Conservation (phyloP, 1,140 invertebrate species). For the Argopecten irradians region DNA sequence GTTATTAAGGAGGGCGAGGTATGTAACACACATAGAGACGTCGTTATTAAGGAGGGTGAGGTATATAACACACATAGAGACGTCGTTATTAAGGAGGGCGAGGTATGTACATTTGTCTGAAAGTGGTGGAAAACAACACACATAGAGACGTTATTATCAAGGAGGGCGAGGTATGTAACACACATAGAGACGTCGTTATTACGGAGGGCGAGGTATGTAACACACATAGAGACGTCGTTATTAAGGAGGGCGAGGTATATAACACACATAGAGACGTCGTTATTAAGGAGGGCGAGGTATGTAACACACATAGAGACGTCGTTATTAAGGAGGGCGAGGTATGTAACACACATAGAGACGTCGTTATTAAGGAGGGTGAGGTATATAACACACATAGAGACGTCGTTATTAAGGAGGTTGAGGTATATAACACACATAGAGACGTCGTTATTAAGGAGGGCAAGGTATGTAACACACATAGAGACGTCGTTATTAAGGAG, state of each 20-base stretch:
- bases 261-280: too few species aligned
- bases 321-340: neutral
- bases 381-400: neutral
- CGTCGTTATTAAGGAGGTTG: neutral
- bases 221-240: too few species aligned
- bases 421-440: neutral
- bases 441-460: neutral
- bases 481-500: neutral
- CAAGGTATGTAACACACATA: neutral
- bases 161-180: neutral
- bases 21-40: too few species aligned
- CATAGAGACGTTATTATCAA: neutral
- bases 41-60: neutral
- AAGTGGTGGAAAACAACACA: neutral
- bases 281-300: neutral
- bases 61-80: too few species aligned
- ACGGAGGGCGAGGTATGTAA: neutral
- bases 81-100: neutral
- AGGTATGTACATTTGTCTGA: neutral
- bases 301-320: neutral
- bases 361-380: neutral
- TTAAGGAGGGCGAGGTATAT: neutral
- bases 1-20: neutral
- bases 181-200: neutral
- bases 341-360: neutral